Evolutionary conservation across 92 coral and sea anemone species (phyloP).

Genomic region (Heteractis magnifica): DNA sequence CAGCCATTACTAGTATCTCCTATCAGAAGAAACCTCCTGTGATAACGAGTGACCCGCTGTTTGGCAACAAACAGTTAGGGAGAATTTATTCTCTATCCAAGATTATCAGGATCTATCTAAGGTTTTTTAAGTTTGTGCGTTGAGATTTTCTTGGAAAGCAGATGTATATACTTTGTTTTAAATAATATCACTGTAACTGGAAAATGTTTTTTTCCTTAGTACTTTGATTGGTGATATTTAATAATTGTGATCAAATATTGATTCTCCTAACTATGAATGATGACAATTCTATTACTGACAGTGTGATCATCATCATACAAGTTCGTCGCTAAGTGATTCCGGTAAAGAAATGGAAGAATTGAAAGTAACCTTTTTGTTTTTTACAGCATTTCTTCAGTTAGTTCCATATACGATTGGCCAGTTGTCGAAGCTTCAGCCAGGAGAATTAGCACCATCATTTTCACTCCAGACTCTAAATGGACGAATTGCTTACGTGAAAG

Average conservation of each 20-base stretch:
- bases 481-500: conserved; percentile 69
- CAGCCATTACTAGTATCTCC: neutral
- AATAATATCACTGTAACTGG: neutral
- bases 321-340: neutral
- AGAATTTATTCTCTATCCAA: neutral
- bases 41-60: conserved; percentile 4
- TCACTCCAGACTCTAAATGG: conserved; percentile 85
- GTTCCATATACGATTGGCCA: conserved; percentile 34
- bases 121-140: neutral
- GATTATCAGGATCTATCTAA: neutral
- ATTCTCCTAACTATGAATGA: neutral
- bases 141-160: neutral
- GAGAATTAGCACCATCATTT: conserved; percentile 89
- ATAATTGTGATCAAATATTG: neutral
- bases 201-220: neutral
- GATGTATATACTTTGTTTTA: neutral
- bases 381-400: conserved; percentile 1
- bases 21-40: conserved; percentile 4
- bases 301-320: conserved; percentile 10
- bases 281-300: conserved; percentile 7
- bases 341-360: conserved; percentile 3
- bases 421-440: conserved; percentile 70
- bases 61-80: neutral
- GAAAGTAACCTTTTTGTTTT: conserved; percentile 5
- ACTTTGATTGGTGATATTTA: neutral